phyloP scores from a whole-genome alignment of 2,113 vertebrate species.

The Leptosomus discolor region DNA sequence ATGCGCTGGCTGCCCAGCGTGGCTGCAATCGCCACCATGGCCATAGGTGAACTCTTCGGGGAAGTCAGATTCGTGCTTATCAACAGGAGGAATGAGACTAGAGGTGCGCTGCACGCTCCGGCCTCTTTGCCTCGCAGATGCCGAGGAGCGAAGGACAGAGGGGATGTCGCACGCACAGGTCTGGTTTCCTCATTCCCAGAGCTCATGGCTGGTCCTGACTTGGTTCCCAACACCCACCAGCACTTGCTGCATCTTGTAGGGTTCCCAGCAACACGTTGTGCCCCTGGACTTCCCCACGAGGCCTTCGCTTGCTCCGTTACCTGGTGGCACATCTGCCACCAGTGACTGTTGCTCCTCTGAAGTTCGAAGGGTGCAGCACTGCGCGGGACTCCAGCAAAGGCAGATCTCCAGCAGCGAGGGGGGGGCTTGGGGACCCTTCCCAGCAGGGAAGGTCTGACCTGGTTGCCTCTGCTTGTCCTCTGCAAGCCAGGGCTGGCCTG shows the following conservation, averaged over 20 bases:
- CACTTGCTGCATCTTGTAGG: accelerated
- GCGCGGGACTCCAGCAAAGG: accelerated
- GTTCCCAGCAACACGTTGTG: not conserved
- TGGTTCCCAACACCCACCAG: not conserved
- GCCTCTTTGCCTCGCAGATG: not conserved
- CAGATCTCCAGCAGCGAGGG: not conserved
- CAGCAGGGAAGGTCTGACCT: not conserved
- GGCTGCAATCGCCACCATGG: not conserved
- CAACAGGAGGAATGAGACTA: too few relatives aligned
- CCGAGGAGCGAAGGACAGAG: not conserved
- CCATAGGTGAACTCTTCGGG: not conserved
- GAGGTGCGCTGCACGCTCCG: not conserved
- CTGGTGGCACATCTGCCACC: not conserved
- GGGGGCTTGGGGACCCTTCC: not conserved
- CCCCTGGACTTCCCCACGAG: not conserved
- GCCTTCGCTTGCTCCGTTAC: not conserved
- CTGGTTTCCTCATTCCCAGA: not conserved
- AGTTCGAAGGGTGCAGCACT: not conserved
- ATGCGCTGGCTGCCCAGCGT: accelerated
- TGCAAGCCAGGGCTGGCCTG: not conserved
- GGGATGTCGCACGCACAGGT: accelerated
- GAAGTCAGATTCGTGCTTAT: accelerated
- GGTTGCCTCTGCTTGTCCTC: not conserved
- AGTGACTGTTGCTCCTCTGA: not conserved
- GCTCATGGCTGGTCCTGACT: not conserved